A percentile compares a stretch with the other conserved stretches of the same genome.
Conservation (phyloP, 1,140 invertebrate species). For the Brachionus koreanus region DNA sequence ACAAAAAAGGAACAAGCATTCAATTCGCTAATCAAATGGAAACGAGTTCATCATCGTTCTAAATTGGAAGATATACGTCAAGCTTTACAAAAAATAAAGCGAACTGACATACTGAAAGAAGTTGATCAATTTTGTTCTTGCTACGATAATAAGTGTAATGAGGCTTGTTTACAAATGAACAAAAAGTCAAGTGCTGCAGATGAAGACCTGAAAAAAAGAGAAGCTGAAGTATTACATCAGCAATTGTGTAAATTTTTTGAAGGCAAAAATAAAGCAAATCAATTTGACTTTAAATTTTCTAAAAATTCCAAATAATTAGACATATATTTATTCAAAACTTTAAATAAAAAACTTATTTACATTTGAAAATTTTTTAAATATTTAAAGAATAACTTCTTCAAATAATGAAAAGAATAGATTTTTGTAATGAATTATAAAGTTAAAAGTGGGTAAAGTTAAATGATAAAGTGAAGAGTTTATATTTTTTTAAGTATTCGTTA, state of each 20-base stretch:
- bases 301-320: background rate
- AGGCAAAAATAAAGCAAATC: slow-evolving; percentile 3
- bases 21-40: slow-evolving; percentile 49
- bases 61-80: slow-evolving; percentile 50
- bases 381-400: too few relatives aligned
- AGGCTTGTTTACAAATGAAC: background rate
- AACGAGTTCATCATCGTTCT: slow-evolving; percentile 52
- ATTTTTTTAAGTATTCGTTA: too few relatives aligned
- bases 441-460: too few relatives aligned
- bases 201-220: background rate
- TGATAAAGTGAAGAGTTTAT: too few relatives aligned
- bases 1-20: slow-evolving; percentile 48
- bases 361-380: too few relatives aligned
- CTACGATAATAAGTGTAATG: background rate
- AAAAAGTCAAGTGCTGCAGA: background rate
- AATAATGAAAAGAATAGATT: too few relatives aligned
- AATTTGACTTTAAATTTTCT: slow-evolving; percentile 12
- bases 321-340: too few relatives aligned
- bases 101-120: slow-evolving; percentile 49
- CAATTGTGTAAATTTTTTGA: slow-evolving; percentile 32
- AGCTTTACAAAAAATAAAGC: slow-evolving; percentile 48
- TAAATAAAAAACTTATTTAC: too few relatives aligned
- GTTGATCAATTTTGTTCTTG: background rate
- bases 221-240: slow-evolving; percentile 14
- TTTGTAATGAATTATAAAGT: too few relatives aligned